phyloP scores from a whole-genome alignment of 2,888 invertebrate species.

The Idaea biselata region DNA sequence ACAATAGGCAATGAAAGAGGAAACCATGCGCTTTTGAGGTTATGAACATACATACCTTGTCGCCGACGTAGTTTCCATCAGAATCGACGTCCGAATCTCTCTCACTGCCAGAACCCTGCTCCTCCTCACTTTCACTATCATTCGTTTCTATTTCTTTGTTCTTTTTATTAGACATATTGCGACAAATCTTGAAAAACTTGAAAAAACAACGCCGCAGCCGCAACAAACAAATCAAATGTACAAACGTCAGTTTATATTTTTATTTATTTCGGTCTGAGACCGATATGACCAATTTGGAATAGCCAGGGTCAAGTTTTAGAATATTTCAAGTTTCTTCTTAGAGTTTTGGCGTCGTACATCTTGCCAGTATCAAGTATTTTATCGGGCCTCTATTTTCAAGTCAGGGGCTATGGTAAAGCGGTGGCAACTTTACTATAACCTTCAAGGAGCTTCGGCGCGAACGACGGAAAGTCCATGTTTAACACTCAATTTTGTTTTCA shows the following conservation, averaged over 20 bases:
- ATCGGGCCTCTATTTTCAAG: too few relatives aligned
- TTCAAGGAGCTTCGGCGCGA: too few relatives aligned
- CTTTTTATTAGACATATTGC: slow-evolving; percentile 69
- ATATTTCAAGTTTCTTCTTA: too few relatives aligned
- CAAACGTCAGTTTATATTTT: not conserved
- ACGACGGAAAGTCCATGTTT: too few relatives aligned
- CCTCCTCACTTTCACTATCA: slow-evolving; percentile 72
- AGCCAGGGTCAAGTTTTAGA: too few relatives aligned
- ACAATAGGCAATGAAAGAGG: not conserved
- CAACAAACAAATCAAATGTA: slow-evolving; percentile 19
- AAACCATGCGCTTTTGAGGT: slow-evolving; percentile 66
- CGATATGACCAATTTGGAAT: too few relatives aligned
- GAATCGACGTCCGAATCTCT: slow-evolving; percentile 73
- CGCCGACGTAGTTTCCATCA: slow-evolving; percentile 77
- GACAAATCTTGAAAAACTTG: slow-evolving; percentile 14
- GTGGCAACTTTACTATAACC: too few relatives aligned
- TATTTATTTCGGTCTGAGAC: too few relatives aligned
- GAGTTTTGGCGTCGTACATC: too few relatives aligned
- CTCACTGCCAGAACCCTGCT: slow-evolving; percentile 62
- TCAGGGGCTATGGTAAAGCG: too few relatives aligned
- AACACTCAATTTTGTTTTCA: too few relatives aligned
- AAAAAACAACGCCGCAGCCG: slow-evolving; percentile 7
- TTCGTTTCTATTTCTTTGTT: slow-evolving; percentile 63
- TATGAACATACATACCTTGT: slow-evolving; percentile 70
- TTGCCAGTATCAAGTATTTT: too few relatives aligned